Evolutionary conservation across 2,888 invertebrate species (phyloP), one percentile per base, ranked within the genome.

Genomic region (Trimorus sp.): DNA sequence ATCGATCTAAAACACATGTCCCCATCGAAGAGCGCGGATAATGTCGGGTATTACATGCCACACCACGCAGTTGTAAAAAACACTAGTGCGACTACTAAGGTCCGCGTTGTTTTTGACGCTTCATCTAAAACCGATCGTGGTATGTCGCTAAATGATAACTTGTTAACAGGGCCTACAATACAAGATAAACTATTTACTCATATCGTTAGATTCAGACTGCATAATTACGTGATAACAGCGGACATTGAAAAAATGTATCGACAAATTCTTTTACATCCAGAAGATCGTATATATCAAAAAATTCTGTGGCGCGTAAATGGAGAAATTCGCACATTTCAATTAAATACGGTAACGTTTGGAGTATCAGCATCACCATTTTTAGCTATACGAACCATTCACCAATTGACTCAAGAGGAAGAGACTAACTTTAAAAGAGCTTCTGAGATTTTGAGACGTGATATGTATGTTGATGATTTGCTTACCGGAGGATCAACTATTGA

Each of bases 11-110:
- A 70, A 83, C 14, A 83, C 14, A 82, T 84, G 73, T 69, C 82
- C 0, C 11, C 62, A 45, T 51, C 69, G 1, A n/a, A 26, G 1
- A 42, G 38, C 16, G 74, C 58, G 45, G 37, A 58, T n/a, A 12
- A 49, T 1, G 51, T 63, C 38, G 83, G 78, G 11, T 85, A 76
- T 75, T 81, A 84, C 48, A 51, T 85, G 42, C 80, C 81, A 0
- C 84, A 83, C 40, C 83, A 84, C 56, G 79, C 77, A 40, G 79
- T 85, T n/a, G 38, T 83, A 9, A 84, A 85, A 65, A 7, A 7
- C 0, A 45, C 68, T 0, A 68, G 56, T n/a, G 16, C 42, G 26
- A 26, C 26, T 4, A 11, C 56, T 0, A 68, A 68, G n/a, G 68
- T 68, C 0, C 16, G 68, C 3, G 68, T 78, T n/a, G 78, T 82